These are phyloP conservation scores for Artibeus jamaicensis DNA, from an alignment of 2,797 vertebrate genomes.

Conservation along the genomic window DNA sequence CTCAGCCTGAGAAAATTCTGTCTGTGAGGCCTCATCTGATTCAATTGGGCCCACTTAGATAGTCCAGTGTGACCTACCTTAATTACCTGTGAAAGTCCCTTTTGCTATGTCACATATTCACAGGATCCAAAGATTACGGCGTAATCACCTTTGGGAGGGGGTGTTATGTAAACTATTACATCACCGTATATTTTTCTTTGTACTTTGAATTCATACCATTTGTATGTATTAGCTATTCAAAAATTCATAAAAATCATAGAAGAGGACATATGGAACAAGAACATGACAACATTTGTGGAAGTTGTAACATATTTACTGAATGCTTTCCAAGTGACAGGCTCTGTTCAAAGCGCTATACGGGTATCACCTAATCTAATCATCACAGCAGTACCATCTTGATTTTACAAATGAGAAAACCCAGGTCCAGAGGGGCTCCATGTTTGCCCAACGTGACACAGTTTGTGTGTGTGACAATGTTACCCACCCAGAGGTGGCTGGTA, in stretches of 20 bases:
- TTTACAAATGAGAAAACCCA: neutral
- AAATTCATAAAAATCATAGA: neutral
- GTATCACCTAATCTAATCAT: neutral
- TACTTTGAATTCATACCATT: neutral
- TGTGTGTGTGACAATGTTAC: accelerated
- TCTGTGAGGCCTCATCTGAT: neutral
- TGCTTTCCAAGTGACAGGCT: neutral
- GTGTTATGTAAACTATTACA: neutral
- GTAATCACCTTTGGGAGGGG: neutral
- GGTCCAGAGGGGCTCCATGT: neutral
- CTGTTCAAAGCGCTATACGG: neutral
- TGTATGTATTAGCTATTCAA: neutral
- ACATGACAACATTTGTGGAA: neutral
- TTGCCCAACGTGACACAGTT: neutral
- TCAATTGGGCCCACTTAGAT: neutral
- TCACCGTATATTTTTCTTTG: neutral
- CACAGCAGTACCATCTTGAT: neutral
- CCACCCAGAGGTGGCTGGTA: neutral
- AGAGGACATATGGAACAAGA: neutral
- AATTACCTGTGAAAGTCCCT: neutral
- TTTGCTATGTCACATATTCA: neutral
- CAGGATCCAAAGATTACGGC: neutral
- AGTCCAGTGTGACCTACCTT: neutral
- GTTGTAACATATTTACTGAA: neutral
- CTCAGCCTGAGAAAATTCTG: neutral